Base-by-base conservation (phyloP, 2,888 invertebrate species). In the Euzophera pinguis region DNA sequence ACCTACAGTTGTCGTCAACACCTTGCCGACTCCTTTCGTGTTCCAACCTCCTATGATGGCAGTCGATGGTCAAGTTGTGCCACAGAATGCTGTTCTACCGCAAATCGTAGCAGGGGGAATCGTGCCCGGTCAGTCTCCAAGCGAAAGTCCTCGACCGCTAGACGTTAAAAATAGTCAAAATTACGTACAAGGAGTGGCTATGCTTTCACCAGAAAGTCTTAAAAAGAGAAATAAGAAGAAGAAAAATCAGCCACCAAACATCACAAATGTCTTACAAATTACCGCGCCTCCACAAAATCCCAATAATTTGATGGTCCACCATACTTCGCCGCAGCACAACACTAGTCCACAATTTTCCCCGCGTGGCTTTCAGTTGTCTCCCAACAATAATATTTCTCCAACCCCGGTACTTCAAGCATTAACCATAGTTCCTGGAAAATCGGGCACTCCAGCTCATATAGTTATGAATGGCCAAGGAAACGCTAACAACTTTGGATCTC, bases 1-100 rank as follows among this genome's bases (percentile, higher is more conserved):
- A 69, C 94, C 95, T 27, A 94, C 96, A 0, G 95, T 96, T 0
- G 91, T 97, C 4, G 94, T 97, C 0, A 97, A 97, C 70, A 93
- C 96, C 0, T 82, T 96, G 57, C 94, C 94, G 47, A 91, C 95
- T 13, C 95, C 95, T 0, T 95, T 95, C 62, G 93, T 96, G 5
- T 91, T 96, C 41, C 96, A 96, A 68, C 95, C 95, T 0, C 92
- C 94, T 1, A 92, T 95, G 61, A 93, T 95, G 92, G 92, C 94
- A 0, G 93, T 95, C 64, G 95, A 95, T 62, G 94, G 94, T 0
- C 92, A 93, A 77, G 90, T 92, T 5, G 92, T 94, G 22, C 92
- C 94, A 53, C 95, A 94, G 65, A 93, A 93, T 60, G 86, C 93
- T 57, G 93, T 94, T 52, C 81, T 95, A 66, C 94, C 95, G 12